phyloP scores from a whole-genome alignment of 2,888 invertebrate species.

The Dryomyza anilis region DNA sequence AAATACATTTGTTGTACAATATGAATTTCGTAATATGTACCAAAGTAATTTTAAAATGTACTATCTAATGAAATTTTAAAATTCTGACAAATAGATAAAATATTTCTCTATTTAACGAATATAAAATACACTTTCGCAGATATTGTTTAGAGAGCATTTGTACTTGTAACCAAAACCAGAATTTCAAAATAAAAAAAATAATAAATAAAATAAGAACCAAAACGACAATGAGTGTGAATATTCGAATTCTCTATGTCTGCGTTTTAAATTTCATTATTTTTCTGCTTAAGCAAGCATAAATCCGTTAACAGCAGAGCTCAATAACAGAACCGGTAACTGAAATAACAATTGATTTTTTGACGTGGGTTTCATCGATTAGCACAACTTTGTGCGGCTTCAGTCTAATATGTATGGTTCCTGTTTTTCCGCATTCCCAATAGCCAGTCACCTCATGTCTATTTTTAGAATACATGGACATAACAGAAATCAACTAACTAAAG shows the following conservation, averaged over 20 bases:
- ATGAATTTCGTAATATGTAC: no score
- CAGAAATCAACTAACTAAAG: no score
- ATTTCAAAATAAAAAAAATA: background rate
- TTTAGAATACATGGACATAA: no score
- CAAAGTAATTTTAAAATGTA: no score
- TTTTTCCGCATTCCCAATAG: background rate
- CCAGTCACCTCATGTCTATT: no score
- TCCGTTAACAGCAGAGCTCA: constrained; percentile 46
- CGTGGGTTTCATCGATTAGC: constrained; percentile 1
- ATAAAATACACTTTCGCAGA: background rate
- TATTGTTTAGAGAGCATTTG: background rate
- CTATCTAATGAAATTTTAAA: no score
- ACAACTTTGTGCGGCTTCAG: constrained; percentile 13
- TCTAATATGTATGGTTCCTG: background rate
- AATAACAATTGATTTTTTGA: constrained; percentile 2
- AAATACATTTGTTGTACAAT: no score
- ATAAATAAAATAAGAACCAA: background rate
- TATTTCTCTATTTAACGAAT: background rate
- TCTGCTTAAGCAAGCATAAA: constrained; percentile 51
- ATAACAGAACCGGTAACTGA: constrained; percentile 18
- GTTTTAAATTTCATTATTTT: constrained; percentile 36
- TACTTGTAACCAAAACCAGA: background rate
- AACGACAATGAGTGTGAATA: no score
- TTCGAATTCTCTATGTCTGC: background rate
- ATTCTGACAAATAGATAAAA: no score